Percentiles rank a stretch among this genome's conserved stretches.
Conservation (phyloP, 1,140 invertebrate genomes). For the Acromyrmex heyeri region DNA sequence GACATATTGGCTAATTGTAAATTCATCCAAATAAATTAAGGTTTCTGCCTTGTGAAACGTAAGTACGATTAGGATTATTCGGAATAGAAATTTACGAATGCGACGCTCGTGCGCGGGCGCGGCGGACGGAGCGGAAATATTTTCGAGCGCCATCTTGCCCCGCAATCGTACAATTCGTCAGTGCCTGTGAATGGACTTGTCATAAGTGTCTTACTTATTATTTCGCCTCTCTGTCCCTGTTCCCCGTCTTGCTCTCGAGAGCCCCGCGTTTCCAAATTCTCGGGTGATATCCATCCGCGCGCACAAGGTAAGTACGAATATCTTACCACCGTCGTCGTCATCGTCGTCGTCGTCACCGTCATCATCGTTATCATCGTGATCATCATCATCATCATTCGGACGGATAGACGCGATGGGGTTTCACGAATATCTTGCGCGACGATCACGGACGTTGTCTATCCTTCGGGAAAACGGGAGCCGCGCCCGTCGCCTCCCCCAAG, state of each 20-base stretch:
- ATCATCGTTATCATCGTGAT: background rate
- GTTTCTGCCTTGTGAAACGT: background rate
- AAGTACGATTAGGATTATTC: background rate
- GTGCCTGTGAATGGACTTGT: conserved; percentile 84
- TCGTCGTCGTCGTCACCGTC: background rate
- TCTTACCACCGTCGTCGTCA: background rate
- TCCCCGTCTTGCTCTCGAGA: conserved; percentile 71
- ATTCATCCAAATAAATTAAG: too few species aligned
- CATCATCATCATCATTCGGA: background rate
- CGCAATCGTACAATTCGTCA: conserved; percentile 79
- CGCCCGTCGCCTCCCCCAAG: background rate
- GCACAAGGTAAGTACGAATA: conserved; percentile 73
- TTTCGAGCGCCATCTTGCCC: conserved; percentile 79
- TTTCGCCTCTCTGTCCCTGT: conserved; percentile 73
- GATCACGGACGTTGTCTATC: background rate
- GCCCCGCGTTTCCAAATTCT: conserved; percentile 75
- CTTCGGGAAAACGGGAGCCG: background rate
- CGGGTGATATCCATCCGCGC: conserved; percentile 59
- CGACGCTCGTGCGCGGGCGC: conserved; percentile 32
- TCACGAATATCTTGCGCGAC: background rate
- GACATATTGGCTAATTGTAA: too few species aligned
- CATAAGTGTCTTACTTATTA: conserved; percentile 81
- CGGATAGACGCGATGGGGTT: conserved; percentile 1
- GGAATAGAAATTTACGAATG: background rate
- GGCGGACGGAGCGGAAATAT: conserved; percentile 61